Base-by-base conservation (phyloP, 2,888 invertebrate species). In the Tanypteryx hageni region DNA sequence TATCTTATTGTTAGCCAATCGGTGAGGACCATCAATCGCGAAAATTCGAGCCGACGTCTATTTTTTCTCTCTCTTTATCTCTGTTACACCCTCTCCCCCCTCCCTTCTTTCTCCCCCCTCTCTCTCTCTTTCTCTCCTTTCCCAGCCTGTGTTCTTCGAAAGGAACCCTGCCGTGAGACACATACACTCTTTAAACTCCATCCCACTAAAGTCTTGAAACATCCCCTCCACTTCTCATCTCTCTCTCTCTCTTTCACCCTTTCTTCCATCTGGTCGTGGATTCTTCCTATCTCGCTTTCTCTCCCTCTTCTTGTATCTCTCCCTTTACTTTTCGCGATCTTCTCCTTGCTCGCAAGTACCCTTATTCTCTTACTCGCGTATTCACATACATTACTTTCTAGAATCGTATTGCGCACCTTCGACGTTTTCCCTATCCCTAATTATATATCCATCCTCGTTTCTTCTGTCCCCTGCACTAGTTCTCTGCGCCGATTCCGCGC, bases 31-130 rank as follows among this genome's bases (percentile, higher is more conserved):
- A 89, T 89, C 89, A 89, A 89, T 89, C 89, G 89, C 89, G 64
- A 89, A 89, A 89, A 89, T 89, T 89, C 89, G 89, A 89, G 44
- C n/a, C 89, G 89, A 89, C 89, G 89, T 31, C 44, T 64, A 89
- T 64, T 64, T 64, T 61, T 44, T 31, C 44, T 44, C 44, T 44
- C 57, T 18, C 18, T n/a, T 27, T 56, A 44, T 56, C 57, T 64
- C 68, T 64, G 13, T 13, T 16, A 11, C 61, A 18, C 86, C 64
- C 14, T 14, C 57, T 59, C 85, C 16, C 14, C 13, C 13, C 22
- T 8, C 9, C 57, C n/a, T 16, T 59, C 13, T 44, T 58, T 8
- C 85, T 0, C 11, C 7, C 18, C n/a, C 84, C 58, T 57, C 84
- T 58, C 13, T 44, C 44, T 31, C 14, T n/a, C 83, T 11, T 8